Percentiles rank a stretch among this genome's conserved stretches.
These are phyloP conservation scores for Pollenia labialis DNA, from an alignment of 2,888 invertebrate species.

Conservation along the genomic window DNA sequence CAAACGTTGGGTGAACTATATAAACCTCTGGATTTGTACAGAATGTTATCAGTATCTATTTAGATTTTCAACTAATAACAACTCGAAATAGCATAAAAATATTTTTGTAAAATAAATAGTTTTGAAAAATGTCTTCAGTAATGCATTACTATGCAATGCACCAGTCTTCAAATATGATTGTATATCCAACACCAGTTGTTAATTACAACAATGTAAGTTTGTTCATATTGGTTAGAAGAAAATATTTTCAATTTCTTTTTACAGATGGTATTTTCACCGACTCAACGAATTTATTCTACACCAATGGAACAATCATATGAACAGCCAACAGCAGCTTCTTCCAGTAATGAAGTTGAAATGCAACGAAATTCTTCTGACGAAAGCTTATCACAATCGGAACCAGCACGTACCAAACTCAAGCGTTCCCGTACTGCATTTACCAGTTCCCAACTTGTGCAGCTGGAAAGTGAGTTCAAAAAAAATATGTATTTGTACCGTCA, in stretches of 20 bases:
- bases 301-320: slow-evolving; percentile 15
- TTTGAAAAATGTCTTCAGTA: slow-evolving; percentile 53
- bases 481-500: slow-evolving; percentile 96
- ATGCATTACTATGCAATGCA: slow-evolving; percentile 60
- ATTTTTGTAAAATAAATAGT: slow-evolving; percentile 3
- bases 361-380: slow-evolving; percentile 43
- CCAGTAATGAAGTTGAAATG: slow-evolving; percentile 33
- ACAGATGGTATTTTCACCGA: slow-evolving; percentile 31
- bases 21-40: background rate
- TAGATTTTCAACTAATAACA: slow-evolving; percentile 13
- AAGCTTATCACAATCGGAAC: slow-evolving; percentile 28
- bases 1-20: slow-evolving; percentile 19
- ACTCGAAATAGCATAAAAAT: background rate
- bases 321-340: background rate
- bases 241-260: background rate
- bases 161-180: slow-evolving; percentile 17
- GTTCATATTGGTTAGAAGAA: background rate
- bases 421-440: slow-evolving; percentile 97
- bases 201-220: slow-evolving; percentile 60
- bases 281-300: slow-evolving; percentile 20
- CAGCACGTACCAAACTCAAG: slow-evolving; percentile 84
- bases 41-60: slow-evolving; percentile 46
- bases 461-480: slow-evolving; percentile 97
- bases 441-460: slow-evolving; percentile 95
- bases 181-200: slow-evolving; percentile 25